Conservation (phyloP, 92 coral and sea anemone species). For the Porites rus region DNA sequence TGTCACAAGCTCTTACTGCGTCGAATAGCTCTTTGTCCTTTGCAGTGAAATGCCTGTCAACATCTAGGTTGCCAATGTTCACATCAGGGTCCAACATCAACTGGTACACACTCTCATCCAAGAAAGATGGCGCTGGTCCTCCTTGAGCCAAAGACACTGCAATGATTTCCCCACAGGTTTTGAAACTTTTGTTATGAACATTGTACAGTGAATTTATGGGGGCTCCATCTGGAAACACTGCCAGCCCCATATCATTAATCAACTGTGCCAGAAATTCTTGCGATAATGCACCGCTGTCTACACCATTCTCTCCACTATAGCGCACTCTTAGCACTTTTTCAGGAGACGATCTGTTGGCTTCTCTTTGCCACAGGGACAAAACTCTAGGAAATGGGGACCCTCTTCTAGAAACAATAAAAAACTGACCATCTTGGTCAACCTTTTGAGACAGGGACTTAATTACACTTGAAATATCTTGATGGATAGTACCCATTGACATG, state of each 20-base stretch:
- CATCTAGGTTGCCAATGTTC: constrained; percentile 60
- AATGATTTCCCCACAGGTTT: constrained; percentile 64
- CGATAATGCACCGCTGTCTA: constrained; percentile 68
- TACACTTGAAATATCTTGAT: constrained; percentile 60
- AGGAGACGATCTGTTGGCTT: constrained; percentile 53
- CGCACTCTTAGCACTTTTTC: constrained; percentile 45
- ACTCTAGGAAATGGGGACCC: constrained; percentile 67
- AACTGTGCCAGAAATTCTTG: constrained; percentile 66
- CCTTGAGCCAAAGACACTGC: constrained; percentile 67
- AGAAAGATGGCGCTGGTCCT: constrained; percentile 68
- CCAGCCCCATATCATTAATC: constrained; percentile 52
- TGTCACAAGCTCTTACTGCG: constrained; percentile 43
- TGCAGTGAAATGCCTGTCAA: constrained; percentile 64
- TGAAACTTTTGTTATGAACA: constrained; percentile 61
- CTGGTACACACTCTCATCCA: constrained; percentile 69
- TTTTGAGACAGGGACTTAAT: constrained; percentile 50
- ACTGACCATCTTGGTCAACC: constrained; percentile 59
- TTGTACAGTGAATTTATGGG: constrained; percentile 66
- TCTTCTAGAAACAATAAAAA: constrained; percentile 50
- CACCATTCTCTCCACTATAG: constrained; percentile 59
- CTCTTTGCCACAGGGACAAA: constrained; percentile 65
- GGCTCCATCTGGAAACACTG: constrained; percentile 70
- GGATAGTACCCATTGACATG: constrained; percentile 9
- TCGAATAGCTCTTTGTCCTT: constrained; percentile 57
- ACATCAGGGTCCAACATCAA: constrained; percentile 61